phyloP scores from a whole-genome alignment of 2,888 invertebrate genomes.

The Drosophila atripex region DNA sequence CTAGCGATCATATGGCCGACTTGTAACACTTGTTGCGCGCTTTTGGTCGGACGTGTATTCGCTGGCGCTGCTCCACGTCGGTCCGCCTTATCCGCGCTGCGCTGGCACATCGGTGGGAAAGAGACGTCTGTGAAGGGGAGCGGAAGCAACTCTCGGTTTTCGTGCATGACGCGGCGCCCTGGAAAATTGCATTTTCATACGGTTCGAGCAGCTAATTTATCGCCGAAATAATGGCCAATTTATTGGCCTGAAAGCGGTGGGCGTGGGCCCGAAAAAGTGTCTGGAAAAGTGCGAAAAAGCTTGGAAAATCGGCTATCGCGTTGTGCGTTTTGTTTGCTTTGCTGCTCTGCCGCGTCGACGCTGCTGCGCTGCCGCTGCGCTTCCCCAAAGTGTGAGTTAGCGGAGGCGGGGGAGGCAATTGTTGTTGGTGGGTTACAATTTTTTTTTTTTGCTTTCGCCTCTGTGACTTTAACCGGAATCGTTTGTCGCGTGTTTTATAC shows the following conservation, averaged over 20 bases:
- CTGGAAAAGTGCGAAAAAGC: conserved; percentile 54
- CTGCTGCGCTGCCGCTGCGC: conserved; percentile 24
- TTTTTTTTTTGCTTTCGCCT: conserved; percentile 37
- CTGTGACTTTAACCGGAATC: conserved; percentile 52
- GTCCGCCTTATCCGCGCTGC: conserved; percentile 60
- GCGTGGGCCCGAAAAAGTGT: conserved; percentile 18
- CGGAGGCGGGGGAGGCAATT: conserved; percentile 31
- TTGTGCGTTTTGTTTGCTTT: conserved; percentile 60
- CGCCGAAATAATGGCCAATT: conserved; percentile 46
- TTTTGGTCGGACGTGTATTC: conserved; percentile 53
- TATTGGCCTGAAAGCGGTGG: conserved; percentile 23
- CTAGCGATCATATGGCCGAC: conserved; percentile 59
- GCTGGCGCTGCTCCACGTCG: conserved; percentile 53
- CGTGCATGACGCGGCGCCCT: conserved; percentile 38
- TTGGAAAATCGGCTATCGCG: conserved; percentile 52
- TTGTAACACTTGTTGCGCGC: conserved; percentile 68
- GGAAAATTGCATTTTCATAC: conserved; percentile 49
- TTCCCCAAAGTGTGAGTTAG: conserved; percentile 14
- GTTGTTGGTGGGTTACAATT: conserved; percentile 27
- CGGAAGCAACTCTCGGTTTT: conserved; percentile 22
- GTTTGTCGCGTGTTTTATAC: conserved; percentile 57
- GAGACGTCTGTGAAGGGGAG: conserved; percentile 15
- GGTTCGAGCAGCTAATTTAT: conserved; percentile 43
- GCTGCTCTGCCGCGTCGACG: conserved; percentile 27
- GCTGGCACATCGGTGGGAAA: conserved; percentile 35